A percentile compares a stretch with the other conserved stretches of the same genome.
Conservation (phyloP, 2,888 invertebrate species). For the Rutpela maculata region DNA sequence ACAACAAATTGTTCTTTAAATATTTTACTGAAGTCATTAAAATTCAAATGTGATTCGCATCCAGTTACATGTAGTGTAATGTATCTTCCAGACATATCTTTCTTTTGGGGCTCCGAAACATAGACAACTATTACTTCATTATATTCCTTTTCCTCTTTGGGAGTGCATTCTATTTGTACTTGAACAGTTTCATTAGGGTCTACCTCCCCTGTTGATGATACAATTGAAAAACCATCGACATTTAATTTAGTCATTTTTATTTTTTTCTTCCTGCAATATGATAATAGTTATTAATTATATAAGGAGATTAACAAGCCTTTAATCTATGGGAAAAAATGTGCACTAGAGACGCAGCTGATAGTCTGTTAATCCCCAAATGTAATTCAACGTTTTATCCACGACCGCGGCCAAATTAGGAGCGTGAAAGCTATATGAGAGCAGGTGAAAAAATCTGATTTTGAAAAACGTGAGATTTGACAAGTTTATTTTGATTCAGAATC, state of each 20-base stretch:
- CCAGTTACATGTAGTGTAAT: conserved; percentile 76
- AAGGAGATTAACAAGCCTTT: too few relatives aligned
- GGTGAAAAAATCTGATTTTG: too few relatives aligned
- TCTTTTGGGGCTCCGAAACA: conserved; percentile 73
- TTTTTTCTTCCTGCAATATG: conserved; percentile 43
- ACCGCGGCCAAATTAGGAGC: too few relatives aligned
- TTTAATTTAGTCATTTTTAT: conserved; percentile 62
- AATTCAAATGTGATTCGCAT: conserved; percentile 77
- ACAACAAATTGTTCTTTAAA: conserved; percentile 79
- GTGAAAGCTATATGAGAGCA: too few relatives aligned
- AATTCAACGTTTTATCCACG: too few relatives aligned
- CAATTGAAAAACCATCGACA: conserved; percentile 70
- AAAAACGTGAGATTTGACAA: too few relatives aligned
- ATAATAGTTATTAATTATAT: neutral
- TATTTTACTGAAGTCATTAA: conserved; percentile 77
- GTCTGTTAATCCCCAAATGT: too few relatives aligned
- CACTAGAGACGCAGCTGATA: too few relatives aligned
- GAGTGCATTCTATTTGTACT: conserved; percentile 69
- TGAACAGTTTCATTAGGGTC: conserved; percentile 65
- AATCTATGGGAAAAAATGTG: too few relatives aligned
- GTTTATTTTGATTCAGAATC: too few relatives aligned
- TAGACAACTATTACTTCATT: conserved; percentile 69
- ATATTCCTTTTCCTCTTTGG: conserved; percentile 66
- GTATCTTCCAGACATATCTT: conserved; percentile 75
- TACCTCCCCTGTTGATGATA: conserved; percentile 69